These are phyloP conservation scores for Phrynosoma platyrhinos DNA, from an alignment of 2,113 vertebrate genomes.

Conservation along the genomic window DNA sequence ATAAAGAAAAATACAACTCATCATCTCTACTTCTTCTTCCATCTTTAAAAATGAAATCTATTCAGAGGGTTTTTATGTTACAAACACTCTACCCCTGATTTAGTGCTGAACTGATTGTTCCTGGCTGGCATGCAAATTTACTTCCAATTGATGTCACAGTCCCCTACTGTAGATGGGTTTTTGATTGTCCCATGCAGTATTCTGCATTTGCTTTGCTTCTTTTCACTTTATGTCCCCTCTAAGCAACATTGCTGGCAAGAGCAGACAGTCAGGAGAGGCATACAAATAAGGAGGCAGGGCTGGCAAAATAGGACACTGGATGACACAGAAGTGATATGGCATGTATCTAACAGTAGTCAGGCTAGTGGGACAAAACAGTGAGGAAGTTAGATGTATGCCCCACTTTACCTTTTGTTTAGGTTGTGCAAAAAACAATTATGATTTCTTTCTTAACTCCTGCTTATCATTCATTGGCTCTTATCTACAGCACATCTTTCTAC, in stretches of 20 bases:
- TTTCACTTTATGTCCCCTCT: conserved; percentile 19
- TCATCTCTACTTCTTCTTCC: background rate
- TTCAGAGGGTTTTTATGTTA: background rate
- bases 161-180: background rate
- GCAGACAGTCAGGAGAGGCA: conserved; percentile 13
- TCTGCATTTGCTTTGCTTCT: conserved; percentile 8
- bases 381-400: background rate
- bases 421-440: background rate
- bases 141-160: background rate
- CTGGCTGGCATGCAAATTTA: background rate
- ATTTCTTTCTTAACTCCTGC: background rate
- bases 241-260: conserved; percentile 1
- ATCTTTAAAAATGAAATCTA: background rate
- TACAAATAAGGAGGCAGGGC: conserved; percentile 17
- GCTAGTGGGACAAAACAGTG: background rate
- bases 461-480: background rate
- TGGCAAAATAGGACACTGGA: background rate
- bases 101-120: conserved; percentile 6
- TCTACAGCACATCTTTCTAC: background rate
- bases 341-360: background rate
- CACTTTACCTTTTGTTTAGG: background rate
- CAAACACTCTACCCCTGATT: background rate
- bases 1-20: background rate
- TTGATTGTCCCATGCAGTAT: conserved; percentile 16
- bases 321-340: background rate